Evolutionary conservation across 92 coral and sea anemone genomes (phyloP).

Genomic region (Heteractis magnifica): DNA sequence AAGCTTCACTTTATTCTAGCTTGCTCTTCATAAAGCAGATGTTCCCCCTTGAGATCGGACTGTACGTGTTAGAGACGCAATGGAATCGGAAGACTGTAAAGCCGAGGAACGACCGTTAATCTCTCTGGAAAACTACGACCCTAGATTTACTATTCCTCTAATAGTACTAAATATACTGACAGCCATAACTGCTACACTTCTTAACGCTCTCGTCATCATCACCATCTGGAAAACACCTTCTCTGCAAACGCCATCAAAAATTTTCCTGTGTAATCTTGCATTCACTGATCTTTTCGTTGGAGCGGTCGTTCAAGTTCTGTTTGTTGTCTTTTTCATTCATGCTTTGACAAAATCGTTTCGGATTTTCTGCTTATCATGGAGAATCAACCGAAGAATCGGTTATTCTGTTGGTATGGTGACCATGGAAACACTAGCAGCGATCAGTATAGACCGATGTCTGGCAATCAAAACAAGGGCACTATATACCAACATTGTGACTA

Average conservation of each 20-base stretch:
- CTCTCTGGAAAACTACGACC: neutral
- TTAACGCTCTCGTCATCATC: neutral
- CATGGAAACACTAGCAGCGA: slow-evolving; percentile 1
- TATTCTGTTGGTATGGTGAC: slow-evolving; percentile 4
- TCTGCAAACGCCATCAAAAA: slow-evolving; percentile 6
- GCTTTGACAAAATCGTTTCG: neutral
- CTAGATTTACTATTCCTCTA: neutral
- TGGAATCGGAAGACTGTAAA: neutral
- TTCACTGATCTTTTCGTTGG: slow-evolving; percentile 3
- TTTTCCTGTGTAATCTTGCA: slow-evolving; percentile 2
- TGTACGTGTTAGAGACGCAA: neutral
- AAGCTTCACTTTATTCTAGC: no score
- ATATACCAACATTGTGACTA: neutral
- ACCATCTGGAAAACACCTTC: slow-evolving; percentile 2
- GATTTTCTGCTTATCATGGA: neutral
- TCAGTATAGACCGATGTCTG: slow-evolving; percentile 10
- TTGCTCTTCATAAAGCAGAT: no score
- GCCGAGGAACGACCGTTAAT: neutral
- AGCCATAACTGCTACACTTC: neutral
- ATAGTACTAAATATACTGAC: neutral
- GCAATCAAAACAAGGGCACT: neutral
- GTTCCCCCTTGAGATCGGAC: no score
- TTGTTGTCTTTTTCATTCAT: neutral
- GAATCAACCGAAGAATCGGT: slow-evolving; percentile 6
- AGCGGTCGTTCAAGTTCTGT: neutral